These are phyloP conservation scores for Eueremaeus valkanovi DNA, from an alignment of 2,888 invertebrate genomes.

Conservation along the genomic window DNA sequence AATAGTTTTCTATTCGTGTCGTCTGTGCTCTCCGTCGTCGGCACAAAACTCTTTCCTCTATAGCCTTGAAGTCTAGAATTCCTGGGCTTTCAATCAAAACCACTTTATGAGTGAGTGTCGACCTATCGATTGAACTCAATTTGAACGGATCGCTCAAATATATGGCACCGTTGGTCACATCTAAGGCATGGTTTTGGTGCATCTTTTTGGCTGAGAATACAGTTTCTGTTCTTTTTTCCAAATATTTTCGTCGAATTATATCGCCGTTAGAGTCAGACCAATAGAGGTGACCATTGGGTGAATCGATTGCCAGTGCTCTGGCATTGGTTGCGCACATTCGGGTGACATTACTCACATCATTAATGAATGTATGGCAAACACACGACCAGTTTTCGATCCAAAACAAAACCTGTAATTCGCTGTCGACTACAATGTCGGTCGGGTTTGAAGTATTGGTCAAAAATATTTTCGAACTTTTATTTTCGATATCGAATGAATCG, in stretches of 20 bases:
- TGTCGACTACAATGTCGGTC: background rate
- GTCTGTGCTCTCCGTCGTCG: background rate
- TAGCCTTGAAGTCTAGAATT: constrained; percentile 14
- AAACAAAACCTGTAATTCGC: background rate
- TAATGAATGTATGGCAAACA: background rate
- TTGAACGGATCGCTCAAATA: constrained; percentile 16
- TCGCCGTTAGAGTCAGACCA: background rate
- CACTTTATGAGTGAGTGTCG: background rate
- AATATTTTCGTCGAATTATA: constrained; percentile 12
- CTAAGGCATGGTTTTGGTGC: constrained; percentile 1
- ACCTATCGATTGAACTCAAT: background rate
- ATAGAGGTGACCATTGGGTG: background rate
- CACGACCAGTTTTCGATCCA: constrained; percentile 18
- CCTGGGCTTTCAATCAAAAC: constrained; percentile 15
- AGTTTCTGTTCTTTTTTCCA: background rate
- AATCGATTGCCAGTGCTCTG: background rate
- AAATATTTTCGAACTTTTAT: background rate
- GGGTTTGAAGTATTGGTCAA: constrained; percentile 9
- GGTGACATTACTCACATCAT: background rate
- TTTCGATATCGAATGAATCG: background rate
- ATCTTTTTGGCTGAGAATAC: constrained; percentile 9
- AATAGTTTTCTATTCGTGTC: background rate
- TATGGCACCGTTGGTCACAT: constrained; percentile 11
- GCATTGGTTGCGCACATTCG: background rate
- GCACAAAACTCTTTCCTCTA: background rate